Evolutionary conservation across 2,797 vertebrate species (phyloP).

Genomic region (Lutjanus campechanus): DNA sequence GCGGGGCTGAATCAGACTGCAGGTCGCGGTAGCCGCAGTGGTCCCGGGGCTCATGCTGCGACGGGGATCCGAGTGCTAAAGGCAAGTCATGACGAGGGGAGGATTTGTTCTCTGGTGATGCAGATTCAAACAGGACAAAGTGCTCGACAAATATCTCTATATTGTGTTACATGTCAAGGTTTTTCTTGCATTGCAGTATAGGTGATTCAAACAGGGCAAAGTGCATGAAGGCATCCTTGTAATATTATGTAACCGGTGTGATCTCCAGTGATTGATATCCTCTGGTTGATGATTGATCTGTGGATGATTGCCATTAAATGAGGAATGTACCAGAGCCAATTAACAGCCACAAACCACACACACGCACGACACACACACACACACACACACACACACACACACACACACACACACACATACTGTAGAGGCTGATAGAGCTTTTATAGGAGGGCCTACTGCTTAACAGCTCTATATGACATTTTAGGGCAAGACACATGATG

Average conservation of each 20-base stretch:
- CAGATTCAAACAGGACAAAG: conserved; percentile 50
- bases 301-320: conserved; percentile 46
- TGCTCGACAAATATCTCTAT: conserved; percentile 43
- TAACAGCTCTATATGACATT: conserved; percentile 42
- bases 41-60: conserved; percentile 75
- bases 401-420: conserved; percentile 22
- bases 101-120: conserved; percentile 19
- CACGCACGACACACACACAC: conserved; percentile 26
- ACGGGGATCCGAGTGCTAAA: conserved; percentile 88
- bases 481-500: conserved; percentile 43
- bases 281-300: conserved; percentile 63
- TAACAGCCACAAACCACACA: conserved; percentile 36
- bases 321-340: conserved; percentile 59
- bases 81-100: conserved; percentile 72
- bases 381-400: conserved; percentile 21
- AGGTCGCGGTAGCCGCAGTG: conserved; percentile 79
- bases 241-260: conserved; percentile 64
- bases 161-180: conserved; percentile 27
- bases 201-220: conserved; percentile 57
- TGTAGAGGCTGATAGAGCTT: conserved; percentile 18
- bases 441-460: conserved; percentile 47
- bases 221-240: conserved; percentile 51
- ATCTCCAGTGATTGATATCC: conserved; percentile 37
- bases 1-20: conserved; percentile 73
- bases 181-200: conserved; percentile 10